Base-by-base conservation (phyloP, 2,113 vertebrate genomes). In the Fulica atra region DNA sequence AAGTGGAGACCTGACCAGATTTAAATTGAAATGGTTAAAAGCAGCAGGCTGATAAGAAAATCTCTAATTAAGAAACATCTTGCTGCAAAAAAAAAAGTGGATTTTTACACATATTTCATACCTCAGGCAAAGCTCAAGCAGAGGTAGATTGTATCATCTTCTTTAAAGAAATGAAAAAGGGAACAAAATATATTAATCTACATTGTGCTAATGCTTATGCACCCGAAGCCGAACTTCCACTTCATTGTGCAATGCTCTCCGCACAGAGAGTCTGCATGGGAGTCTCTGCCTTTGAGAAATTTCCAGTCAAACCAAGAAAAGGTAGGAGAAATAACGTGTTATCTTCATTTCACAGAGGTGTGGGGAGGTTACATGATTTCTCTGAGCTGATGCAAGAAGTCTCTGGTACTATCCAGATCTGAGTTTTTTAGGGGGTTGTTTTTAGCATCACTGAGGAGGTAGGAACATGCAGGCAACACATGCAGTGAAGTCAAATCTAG, bases 21-120 rank as follows among this genome's bases (percentile, higher is more conserved):
- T 88, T 78, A 83, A 92, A 95, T 65, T 6, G 2, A 86, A 94
- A 79, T 71, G 29, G 35, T 77, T 87, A 91, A 70, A 91, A 81
- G 69, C 63, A 86, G 31, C 4, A 35, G 13, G 18, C 38, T 61
- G 86, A 93, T 91, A 95, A 91, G 69, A 81, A 42, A 9, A 81
- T 35, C 44, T 91, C 61, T 92, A 92, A 95, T 95, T 91, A 95
- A 93, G 84, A 81, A 81, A 71, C 40, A 81, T 85, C 59, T 89
- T 72, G 25, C 87, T 69, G 70, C 42, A 84, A 85, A 95, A 91
- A 93, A 95, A 91, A 93, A 72, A 1, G 3, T 48, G 66, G 92
- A 86, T 63, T 72, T 79, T 44, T 71, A 70, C 53, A 72, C 33
- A 17, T 82, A 85, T 87, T 97, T 87, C 81, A 21, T 44, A 95